A percentile compares a stretch with the other conserved stretches of the same genome.
Evolutionary conservation across 2,797 vertebrate genomes (phyloP).

Genomic region (Siniperca obscura): DNA sequence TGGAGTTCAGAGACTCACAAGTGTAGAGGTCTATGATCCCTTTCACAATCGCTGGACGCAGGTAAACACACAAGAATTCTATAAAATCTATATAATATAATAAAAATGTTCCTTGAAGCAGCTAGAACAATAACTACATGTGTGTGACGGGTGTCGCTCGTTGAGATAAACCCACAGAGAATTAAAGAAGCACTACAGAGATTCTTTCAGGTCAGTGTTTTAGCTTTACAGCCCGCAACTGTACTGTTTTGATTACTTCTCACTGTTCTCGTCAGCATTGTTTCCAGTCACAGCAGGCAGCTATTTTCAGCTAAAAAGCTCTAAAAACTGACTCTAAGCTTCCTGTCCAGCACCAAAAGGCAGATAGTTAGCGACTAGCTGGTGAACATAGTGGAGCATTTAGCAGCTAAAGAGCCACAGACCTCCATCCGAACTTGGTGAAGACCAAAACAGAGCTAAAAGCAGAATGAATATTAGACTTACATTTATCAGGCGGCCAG

Average conservation of each 20-base stretch:
- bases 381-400: neutral
- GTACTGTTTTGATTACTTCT: neutral
- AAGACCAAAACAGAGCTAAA: neutral
- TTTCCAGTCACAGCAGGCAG: too few relatives aligned
- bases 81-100: too few relatives aligned
- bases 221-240: neutral
- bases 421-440: too few relatives aligned
- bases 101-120: neutral
- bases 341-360: neutral
- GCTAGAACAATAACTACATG: neutral
- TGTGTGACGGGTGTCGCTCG: neutral
- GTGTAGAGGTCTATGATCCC: slow-evolving; percentile 94
- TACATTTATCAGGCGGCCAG: neutral
- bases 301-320: too few relatives aligned
- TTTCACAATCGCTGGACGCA: slow-evolving; percentile 98
- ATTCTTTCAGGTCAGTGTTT: neutral
- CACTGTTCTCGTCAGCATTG: too few relatives aligned
- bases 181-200: neutral
- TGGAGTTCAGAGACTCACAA: slow-evolving; percentile 91
- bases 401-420: neutral
- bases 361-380: neutral
- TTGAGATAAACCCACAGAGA: neutral
- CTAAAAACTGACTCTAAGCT: too few relatives aligned
- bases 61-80: slow-evolving; percentile 75
- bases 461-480: neutral